Conservation (phyloP, 1,140 invertebrate species). For the Ditylenchus dipsaci region DNA sequence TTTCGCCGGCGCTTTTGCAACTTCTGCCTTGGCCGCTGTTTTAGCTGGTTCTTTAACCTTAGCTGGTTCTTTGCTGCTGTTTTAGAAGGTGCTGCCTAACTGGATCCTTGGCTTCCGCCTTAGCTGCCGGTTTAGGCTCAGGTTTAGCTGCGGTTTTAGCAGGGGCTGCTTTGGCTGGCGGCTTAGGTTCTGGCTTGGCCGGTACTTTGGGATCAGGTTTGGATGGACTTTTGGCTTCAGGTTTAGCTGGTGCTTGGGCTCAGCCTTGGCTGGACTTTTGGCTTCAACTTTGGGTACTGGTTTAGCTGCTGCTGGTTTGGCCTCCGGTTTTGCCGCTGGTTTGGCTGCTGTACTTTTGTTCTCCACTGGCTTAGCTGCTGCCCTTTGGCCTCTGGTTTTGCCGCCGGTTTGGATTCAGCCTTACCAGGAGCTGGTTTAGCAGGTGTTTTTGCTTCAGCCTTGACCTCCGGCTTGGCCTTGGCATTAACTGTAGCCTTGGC, state of each 20-base stretch:
- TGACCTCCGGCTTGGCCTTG: conserved; percentile 3
- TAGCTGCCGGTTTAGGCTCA: too few species aligned
- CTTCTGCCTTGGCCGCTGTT: neutral
- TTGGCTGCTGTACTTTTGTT: neutral
- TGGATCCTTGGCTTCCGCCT: too few species aligned
- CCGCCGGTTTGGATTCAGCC: neutral
- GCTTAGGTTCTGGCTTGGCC: neutral
- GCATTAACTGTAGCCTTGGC: neutral
- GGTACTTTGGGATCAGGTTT: neutral
- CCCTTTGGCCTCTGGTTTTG: too few species aligned
- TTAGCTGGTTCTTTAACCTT: neutral
- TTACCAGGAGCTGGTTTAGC: neutral
- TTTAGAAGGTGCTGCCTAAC: too few species aligned
- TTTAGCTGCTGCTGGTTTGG: neutral
- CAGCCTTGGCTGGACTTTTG: neutral
- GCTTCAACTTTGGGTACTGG: neutral
- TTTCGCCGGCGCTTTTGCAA: conserved; percentile 8
- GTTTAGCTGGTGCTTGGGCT: too few species aligned
- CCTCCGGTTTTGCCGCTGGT: neutral
- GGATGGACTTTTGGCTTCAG: too few species aligned
- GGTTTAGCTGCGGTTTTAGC: neutral
- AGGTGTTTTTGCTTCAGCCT: neutral
- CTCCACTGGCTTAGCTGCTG: neutral
- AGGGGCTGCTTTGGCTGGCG: neutral
- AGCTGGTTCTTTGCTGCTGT: neutral